Percentiles rank a stretch among this genome's conserved stretches.
phyloP scores from a whole-genome alignment of 2,888 invertebrate species.

The Hydroisotoma schaefferi region DNA sequence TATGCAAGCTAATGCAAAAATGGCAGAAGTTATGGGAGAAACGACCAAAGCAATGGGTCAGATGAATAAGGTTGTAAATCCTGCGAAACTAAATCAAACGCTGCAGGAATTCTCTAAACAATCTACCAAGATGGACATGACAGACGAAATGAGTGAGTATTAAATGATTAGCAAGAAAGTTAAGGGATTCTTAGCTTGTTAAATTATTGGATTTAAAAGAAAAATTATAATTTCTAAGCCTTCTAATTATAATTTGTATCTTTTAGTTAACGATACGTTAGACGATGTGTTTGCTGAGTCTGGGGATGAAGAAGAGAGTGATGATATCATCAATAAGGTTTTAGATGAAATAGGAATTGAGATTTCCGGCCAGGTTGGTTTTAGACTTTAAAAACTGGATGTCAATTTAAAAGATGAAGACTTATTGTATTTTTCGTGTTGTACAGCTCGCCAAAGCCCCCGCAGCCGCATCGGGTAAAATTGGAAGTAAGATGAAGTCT shows the following conservation, averaged over 20 bases:
- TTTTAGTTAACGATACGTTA: conserved; percentile 78
- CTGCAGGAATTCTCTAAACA: conserved; percentile 81
- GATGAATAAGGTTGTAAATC: conserved; percentile 83
- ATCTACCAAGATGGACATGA: conserved; percentile 87
- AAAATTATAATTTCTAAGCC: too few species aligned
- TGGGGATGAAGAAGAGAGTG: conserved; percentile 84
- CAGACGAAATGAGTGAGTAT: conserved; percentile 85
- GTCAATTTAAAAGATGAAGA: not conserved
- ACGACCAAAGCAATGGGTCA: conserved; percentile 84
- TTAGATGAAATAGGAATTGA: conserved; percentile 97
- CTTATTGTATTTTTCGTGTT: conserved; percentile 4
- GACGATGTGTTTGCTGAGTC: conserved; percentile 85
- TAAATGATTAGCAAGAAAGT: not conserved
- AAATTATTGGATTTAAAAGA: not conserved
- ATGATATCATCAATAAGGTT: conserved; percentile 81
- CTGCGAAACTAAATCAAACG: conserved; percentile 75
- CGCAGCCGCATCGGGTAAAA: conserved; percentile 62
- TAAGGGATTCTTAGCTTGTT: not conserved
- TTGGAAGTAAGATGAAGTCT: conserved; percentile 54
- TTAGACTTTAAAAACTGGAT: not conserved
- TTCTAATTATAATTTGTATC: not conserved
- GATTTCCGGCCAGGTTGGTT: conserved; percentile 74
- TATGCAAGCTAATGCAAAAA: conserved; percentile 82
- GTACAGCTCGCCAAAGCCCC: conserved; percentile 51
- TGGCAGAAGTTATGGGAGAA: conserved; percentile 82